phyloP scores from a whole-genome alignment of 1,140 invertebrate genomes.

The Bathynomus jamesi region DNA sequence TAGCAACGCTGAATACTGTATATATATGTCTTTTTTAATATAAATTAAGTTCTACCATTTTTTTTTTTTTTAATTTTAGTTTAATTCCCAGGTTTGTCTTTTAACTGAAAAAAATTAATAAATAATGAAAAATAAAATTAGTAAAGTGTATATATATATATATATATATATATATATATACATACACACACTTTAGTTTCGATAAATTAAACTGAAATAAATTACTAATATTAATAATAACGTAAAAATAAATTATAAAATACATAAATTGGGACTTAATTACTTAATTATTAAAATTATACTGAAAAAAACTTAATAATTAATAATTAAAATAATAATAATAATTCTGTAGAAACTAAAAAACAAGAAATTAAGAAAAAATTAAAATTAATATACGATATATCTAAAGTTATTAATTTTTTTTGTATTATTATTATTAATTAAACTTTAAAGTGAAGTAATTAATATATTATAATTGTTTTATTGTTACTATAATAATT shows the following conservation, averaged over 20 bases:
- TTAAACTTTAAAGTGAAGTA: too few relatives aligned
- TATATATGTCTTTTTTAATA: background rate
- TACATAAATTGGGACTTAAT: too few relatives aligned
- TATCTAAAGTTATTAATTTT: too few relatives aligned
- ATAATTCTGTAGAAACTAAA: background rate
- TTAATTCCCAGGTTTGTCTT: too few relatives aligned
- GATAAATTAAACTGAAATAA: background rate
- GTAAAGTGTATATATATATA: slow-evolving; percentile 1
- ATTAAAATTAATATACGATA: too few relatives aligned
- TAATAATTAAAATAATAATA: background rate
- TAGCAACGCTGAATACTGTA: too few relatives aligned
- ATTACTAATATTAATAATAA: too few relatives aligned
- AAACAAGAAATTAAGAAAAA: background rate
- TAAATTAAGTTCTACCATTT: background rate
- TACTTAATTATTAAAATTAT: too few relatives aligned
- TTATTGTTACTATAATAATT: background rate
- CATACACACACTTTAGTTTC: background rate
- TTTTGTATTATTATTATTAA: too few relatives aligned
- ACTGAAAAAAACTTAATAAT: too few relatives aligned
- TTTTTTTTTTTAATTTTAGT: background rate
- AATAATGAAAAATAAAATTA: background rate
- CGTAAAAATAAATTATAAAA: too few relatives aligned
- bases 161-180: slow-evolving; percentile 1
- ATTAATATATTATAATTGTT: too few relatives aligned
- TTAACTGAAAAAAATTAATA: background rate